Percentiles rank a stretch among this genome's conserved stretches.
Conservation (phyloP, 2,113 vertebrate species). For the Myanophis thanlyinensis region DNA sequence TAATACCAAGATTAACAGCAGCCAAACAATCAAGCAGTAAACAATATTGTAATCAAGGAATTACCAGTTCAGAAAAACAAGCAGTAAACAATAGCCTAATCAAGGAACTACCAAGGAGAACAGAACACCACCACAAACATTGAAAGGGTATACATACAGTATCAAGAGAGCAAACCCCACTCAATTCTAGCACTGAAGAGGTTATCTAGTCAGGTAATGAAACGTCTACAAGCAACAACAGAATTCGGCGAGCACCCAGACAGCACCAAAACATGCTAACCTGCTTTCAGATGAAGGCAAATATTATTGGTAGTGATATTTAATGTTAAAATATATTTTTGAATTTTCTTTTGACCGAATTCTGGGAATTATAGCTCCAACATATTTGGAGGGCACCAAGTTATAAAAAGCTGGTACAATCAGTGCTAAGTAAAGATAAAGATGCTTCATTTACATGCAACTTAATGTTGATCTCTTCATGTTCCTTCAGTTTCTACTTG, state of each 20-base stretch:
- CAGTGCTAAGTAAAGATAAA: not conserved
- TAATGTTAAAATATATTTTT: not conserved
- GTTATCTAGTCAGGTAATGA: not conserved
- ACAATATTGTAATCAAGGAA: not conserved
- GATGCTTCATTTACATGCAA: not conserved
- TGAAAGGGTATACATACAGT: no score
- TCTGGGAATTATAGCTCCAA: not conserved
- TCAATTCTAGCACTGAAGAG: not conserved
- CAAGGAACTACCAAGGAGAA: not conserved
- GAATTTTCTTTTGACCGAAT: not conserved
- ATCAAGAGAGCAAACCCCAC: not conserved
- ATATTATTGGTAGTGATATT: not conserved
- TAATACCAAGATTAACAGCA: no score
- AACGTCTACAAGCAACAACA: not conserved
- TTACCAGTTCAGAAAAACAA: no score
- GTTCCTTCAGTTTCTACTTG: slow-evolving; percentile 18
- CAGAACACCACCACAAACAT: not conserved
- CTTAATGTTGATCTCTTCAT: slow-evolving; percentile 17
- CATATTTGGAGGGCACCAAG: not conserved
- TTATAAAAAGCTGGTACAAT: not conserved
- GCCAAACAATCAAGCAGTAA: not conserved
- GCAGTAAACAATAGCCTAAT: no score
- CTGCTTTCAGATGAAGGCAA: not conserved
- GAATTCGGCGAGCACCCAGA: not conserved
- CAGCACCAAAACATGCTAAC: not conserved